phyloP scores from a whole-genome alignment of 1,140 invertebrate species.

The Nasonia longicornis region DNA sequence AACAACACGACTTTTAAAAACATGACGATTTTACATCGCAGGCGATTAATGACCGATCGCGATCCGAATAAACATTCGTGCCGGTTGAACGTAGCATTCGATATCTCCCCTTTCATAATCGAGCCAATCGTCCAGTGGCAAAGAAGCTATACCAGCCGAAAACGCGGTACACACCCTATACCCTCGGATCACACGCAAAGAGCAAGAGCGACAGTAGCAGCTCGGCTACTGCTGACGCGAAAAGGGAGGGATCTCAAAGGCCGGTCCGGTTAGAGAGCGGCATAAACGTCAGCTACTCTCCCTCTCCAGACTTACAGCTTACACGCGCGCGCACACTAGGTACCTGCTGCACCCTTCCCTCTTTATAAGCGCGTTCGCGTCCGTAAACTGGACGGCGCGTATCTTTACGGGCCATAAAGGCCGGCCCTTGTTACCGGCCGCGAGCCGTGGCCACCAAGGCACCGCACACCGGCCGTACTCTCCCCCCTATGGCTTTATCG shows the following conservation, averaged over 20 bases:
- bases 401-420: conserved; percentile 69
- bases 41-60: background rate
- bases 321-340: background rate
- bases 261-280: background rate
- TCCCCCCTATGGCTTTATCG: conserved; percentile 19
- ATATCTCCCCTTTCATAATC: no score
- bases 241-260: conserved; percentile 54
- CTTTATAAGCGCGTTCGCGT: conserved; percentile 33
- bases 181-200: background rate
- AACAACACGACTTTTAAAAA: background rate
- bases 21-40: background rate
- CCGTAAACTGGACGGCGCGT: conserved; percentile 67
- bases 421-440: conserved; percentile 65
- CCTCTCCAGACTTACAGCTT: background rate
- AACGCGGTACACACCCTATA: background rate
- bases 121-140: background rate
- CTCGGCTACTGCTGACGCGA: background rate
- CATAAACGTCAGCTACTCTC: conserved; percentile 46
- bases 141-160: background rate
- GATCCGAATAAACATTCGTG: background rate
- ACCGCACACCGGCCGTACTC: conserved; percentile 57
- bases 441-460: conserved; percentile 65
- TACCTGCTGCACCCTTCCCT: conserved; percentile 41
- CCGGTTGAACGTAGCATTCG: no score
- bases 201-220: background rate